A percentile compares a stretch with the other conserved stretches of the same genome.
These are phyloP conservation scores for Melitaea athalia DNA, from an alignment of 2,888 invertebrate species.

Conservation along the genomic window DNA sequence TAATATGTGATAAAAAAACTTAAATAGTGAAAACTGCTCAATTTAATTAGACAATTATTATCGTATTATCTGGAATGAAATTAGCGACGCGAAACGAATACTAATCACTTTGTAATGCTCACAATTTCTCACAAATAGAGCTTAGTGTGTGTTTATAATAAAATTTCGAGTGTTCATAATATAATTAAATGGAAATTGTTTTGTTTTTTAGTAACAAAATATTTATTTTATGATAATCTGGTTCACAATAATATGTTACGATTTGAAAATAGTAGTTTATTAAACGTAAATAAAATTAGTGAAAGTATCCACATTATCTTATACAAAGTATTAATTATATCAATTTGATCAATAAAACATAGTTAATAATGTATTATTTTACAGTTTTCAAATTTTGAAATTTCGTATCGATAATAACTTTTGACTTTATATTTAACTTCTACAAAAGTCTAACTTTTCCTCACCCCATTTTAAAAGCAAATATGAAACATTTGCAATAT, in stretches of 20 bases:
- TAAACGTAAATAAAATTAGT: no score
- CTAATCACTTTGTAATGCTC: slow-evolving; percentile 11
- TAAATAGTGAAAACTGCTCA: slow-evolving; percentile 9
- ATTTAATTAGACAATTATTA: slow-evolving; percentile 6
- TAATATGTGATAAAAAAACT: no score
- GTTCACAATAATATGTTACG: no score
- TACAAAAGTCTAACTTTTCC: neutral
- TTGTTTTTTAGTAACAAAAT: neutral
- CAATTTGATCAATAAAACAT: no score
- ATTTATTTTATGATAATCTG: no score
- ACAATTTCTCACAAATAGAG: slow-evolving; percentile 5
- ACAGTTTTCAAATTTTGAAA: no score
- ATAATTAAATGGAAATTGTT: neutral
- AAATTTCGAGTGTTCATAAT: neutral
- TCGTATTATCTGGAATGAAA: slow-evolving; percentile 11
- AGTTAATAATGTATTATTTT: no score
- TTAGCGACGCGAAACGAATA: slow-evolving; percentile 12
- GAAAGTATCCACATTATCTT: no score
- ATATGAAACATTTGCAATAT: neutral
- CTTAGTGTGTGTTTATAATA: neutral
- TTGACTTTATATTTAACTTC: neutral
- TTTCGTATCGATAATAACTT: neutral
- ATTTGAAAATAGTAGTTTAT: no score
- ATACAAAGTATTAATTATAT: no score
- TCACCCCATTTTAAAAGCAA: neutral